phyloP scores from a whole-genome alignment of 1,140 invertebrate genomes.

The Cydia fagiglandana region DNA sequence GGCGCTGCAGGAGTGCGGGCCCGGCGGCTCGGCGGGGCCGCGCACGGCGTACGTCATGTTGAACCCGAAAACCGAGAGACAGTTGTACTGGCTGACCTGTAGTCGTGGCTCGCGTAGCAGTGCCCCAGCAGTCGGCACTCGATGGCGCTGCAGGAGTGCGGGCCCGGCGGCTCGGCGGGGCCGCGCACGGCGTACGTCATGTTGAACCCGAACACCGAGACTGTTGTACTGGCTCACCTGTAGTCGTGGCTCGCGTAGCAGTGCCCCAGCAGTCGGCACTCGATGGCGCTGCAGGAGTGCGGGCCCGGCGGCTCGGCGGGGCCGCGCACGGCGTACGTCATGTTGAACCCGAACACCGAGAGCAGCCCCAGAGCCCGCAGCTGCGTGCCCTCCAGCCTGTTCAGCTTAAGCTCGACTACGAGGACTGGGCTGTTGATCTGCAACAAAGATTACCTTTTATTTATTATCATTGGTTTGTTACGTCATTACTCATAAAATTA shows the following conservation, averaged over 20 bases:
- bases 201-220: constrained; percentile 94
- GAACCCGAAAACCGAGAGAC: constrained; percentile 91
- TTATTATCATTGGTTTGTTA: too few relatives aligned
- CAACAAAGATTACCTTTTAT: constrained; percentile 60
- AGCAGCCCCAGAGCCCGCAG: constrained; percentile 88
- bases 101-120: constrained; percentile 86
- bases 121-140: constrained; percentile 91
- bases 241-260: constrained; percentile 87
- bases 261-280: constrained; percentile 91
- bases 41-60: constrained; percentile 94
- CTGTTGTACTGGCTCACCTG: constrained; percentile 78
- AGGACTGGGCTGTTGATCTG: constrained; percentile 86
- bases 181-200: constrained; percentile 91
- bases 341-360: constrained; percentile 94
- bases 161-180: constrained; percentile 68
- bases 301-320: constrained; percentile 68
- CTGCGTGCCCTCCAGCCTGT: constrained; percentile 89
- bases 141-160: constrained; percentile 85
- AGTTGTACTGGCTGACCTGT: constrained; percentile 79
- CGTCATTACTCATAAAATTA: too few relatives aligned
- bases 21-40: constrained; percentile 68
- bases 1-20: constrained; percentile 84
- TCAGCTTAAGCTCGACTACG: constrained; percentile 87
- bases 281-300: constrained; percentile 86
- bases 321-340: constrained; percentile 90